These are phyloP conservation scores for Virgularia gustaviana DNA, from an alignment of 92 coral and sea anemone genomes.

Conservation along the genomic window DNA sequence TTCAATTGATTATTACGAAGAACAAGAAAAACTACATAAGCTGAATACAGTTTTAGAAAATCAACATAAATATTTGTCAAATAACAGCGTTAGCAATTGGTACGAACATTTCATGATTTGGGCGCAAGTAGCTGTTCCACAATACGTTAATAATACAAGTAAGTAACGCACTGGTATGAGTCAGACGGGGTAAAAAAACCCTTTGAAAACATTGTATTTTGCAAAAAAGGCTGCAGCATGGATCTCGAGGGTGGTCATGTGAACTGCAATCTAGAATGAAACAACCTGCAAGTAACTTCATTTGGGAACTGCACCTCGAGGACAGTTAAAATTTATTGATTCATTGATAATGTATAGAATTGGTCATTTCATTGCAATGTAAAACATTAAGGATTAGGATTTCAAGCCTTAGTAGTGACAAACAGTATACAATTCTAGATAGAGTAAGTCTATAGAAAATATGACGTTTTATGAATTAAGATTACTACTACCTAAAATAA, in stretches of 20 bases:
- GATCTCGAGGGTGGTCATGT: too few species aligned
- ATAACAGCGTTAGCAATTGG: constrained; percentile 74
- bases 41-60: constrained; percentile 46
- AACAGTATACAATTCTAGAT: not conserved
- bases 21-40: constrained; percentile 71
- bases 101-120: constrained; percentile 73
- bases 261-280: too few species aligned
- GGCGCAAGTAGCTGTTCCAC: constrained; percentile 55
- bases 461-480: not conserved
- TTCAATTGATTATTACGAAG: constrained; percentile 60
- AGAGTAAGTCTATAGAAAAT: not conserved
- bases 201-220: too few species aligned
- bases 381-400: too few species aligned
- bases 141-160: constrained; percentile 48
- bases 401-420: not conserved
- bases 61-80: constrained; percentile 59
- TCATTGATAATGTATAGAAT: not conserved
- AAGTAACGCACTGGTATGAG: too few species aligned
- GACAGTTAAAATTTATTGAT: not conserved
- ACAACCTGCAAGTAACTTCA: too few species aligned
- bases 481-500: not conserved
- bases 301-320: not conserved
- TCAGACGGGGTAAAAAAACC: too few species aligned
- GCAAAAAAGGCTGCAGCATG: too few species aligned
- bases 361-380: too few species aligned